phyloP scores from a whole-genome alignment of 2,888 invertebrate genomes.

The Cordilura impudica region DNA sequence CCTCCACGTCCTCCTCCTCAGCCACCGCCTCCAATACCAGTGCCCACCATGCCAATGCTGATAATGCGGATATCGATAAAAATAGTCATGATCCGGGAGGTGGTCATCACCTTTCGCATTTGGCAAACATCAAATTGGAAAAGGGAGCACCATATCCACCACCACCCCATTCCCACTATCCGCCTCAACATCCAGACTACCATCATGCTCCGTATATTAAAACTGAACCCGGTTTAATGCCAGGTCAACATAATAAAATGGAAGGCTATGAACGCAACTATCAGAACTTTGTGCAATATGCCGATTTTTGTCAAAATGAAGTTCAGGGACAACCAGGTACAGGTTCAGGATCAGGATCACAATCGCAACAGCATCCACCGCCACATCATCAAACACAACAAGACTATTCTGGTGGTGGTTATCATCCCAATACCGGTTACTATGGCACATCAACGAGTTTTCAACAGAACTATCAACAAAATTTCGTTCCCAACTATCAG shows the following conservation, averaged over 20 bases:
- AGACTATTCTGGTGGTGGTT: constrained; percentile 67
- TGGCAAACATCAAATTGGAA: constrained; percentile 63
- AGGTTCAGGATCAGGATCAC: constrained; percentile 51
- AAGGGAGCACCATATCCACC: constrained; percentile 65
- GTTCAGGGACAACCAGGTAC: constrained; percentile 73
- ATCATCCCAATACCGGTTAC: constrained; percentile 73
- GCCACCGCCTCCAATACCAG: constrained; percentile 65
- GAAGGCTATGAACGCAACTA: constrained; percentile 78
- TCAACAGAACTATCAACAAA: constrained; percentile 76
- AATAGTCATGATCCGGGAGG: constrained; percentile 77
- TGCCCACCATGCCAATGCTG: constrained; percentile 64
- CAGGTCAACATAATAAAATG: constrained; percentile 76
- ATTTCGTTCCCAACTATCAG: constrained; percentile 75
- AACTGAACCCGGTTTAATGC: constrained; percentile 76
- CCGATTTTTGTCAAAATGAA: constrained; percentile 78
- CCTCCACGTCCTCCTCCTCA: constrained; percentile 61
- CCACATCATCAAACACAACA: constrained; percentile 72
- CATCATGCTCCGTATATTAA: constrained; percentile 75
- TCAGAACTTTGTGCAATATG: constrained; percentile 78
- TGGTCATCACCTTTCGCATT: constrained; percentile 67
- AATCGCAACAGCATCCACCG: constrained; percentile 62
- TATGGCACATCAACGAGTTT: constrained; percentile 74
- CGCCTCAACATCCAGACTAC: constrained; percentile 67
- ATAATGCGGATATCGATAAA: constrained; percentile 74
- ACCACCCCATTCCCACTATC: constrained; percentile 70